phyloP scores from a whole-genome alignment of 2,888 invertebrate genomes.

The Platycheirus albimanus region DNA sequence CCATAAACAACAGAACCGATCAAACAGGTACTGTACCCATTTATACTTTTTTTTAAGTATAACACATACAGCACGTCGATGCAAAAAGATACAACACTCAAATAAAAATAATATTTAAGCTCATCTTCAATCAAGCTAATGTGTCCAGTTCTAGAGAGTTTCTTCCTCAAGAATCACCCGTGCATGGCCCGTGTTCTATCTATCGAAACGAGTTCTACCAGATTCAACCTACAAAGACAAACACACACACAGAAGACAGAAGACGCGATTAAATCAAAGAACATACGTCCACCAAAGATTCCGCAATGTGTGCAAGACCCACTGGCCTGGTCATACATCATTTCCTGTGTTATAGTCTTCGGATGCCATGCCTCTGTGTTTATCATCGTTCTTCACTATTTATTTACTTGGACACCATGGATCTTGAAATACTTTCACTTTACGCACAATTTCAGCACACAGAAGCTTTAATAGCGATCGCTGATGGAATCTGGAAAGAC shows the following conservation, averaged over 20 bases:
- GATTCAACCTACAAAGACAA: slow-evolving; percentile 24
- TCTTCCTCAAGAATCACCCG: slow-evolving; percentile 31
- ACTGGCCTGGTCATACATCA: slow-evolving; percentile 72
- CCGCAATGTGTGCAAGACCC: slow-evolving; percentile 51
- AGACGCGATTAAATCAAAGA: slow-evolving; percentile 16
- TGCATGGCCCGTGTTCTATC: slow-evolving; percentile 51
- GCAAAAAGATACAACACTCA: slow-evolving; percentile 29
- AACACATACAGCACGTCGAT: background rate
- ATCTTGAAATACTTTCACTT: slow-evolving; percentile 59
- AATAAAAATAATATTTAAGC: slow-evolving; percentile 42
- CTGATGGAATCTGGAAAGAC: slow-evolving; percentile 10
- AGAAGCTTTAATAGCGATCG: background rate
- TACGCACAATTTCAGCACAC: slow-evolving; percentile 27
- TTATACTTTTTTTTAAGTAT: slow-evolving; percentile 7
- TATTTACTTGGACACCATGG: slow-evolving; percentile 28
- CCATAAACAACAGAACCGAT: slow-evolving; percentile 10
- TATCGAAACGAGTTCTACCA: slow-evolving; percentile 64
- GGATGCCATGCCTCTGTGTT: slow-evolving; percentile 24
- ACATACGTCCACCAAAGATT: slow-evolving; percentile 22
- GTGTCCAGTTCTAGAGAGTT: background rate
- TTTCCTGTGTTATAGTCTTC: slow-evolving; percentile 49
- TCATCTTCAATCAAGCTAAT: slow-evolving; percentile 42
- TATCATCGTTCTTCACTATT: slow-evolving; percentile 24
- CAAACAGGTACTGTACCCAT: background rate
- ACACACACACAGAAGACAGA: slow-evolving; percentile 20